Evolutionary conservation across 1,140 invertebrate genomes (phyloP).

Genomic region (Dreissena polymorpha): DNA sequence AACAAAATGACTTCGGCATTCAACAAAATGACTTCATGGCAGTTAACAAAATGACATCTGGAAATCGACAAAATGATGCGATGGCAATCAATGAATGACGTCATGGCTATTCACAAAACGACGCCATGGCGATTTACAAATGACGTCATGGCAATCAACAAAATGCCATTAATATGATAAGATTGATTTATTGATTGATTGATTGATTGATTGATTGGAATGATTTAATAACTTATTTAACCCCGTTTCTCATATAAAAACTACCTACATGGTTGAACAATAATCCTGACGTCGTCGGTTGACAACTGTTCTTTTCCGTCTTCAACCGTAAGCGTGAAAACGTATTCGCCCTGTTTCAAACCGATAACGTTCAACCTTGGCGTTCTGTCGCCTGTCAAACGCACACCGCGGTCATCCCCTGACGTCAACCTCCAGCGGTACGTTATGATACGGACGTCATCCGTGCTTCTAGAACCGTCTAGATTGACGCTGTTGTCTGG

Average conservation of each 20-base stretch:
- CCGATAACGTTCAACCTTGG: background rate
- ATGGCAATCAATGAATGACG: no score
- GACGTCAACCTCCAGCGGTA: constrained; percentile 21
- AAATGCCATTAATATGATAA: no score
- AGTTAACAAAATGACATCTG: no score
- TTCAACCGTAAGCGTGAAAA: constrained; percentile 32
- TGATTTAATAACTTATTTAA: no score
- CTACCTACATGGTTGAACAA: constrained; percentile 24
- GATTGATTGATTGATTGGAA: no score
- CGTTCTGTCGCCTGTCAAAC: constrained; percentile 1
- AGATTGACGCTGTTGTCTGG: constrained; percentile 29
- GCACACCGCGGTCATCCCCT: background rate
- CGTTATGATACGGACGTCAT: constrained; percentile 35
- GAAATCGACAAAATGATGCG: no score
- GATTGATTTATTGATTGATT: no score
- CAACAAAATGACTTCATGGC: no score
- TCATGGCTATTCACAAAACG: no score
- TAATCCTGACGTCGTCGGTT: constrained; percentile 9
- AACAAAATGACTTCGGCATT: no score
- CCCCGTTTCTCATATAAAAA: background rate
- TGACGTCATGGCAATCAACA: no score
- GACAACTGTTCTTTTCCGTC: constrained; percentile 41
- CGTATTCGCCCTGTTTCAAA: constrained; percentile 29
- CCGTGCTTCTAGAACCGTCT: constrained; percentile 6
- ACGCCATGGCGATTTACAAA: no score